Conservation (phyloP, 1,140 invertebrate species). For the Cydia amplana region DNA sequence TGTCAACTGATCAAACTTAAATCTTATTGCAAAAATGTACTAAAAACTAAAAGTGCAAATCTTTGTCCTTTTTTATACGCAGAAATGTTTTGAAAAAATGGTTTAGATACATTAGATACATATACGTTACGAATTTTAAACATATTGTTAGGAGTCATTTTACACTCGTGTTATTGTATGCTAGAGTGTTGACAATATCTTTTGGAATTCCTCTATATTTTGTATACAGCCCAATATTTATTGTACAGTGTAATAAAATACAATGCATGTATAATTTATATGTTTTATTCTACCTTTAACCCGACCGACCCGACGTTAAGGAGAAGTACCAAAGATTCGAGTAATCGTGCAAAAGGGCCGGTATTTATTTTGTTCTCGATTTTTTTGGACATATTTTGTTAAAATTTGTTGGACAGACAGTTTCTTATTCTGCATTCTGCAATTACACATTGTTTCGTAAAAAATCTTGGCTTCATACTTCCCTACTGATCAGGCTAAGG, state of each 20-base stretch:
- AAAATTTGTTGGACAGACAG: no score
- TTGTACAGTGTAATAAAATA: constrained; percentile 79
- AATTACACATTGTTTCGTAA: no score
- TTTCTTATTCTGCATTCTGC: no score
- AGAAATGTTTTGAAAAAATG: constrained; percentile 3
- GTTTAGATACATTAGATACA: constrained; percentile 42
- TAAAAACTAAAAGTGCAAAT: background rate
- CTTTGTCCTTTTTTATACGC: background rate
- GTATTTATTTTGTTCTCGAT: no score
- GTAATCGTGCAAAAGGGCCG: no score
- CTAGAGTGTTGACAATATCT: constrained; percentile 76
- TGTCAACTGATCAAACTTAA: no score
- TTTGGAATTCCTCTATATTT: constrained; percentile 77
- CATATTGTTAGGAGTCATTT: constrained; percentile 59
- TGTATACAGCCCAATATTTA: constrained; percentile 78
- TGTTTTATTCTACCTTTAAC: constrained; percentile 52
- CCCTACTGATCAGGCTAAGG: no score
- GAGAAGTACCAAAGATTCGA: no score
- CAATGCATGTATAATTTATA: constrained; percentile 66
- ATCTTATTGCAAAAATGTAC: no score
- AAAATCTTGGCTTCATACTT: no score
- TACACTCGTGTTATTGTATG: constrained; percentile 69
- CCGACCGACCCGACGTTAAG: no score
- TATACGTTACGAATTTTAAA: constrained; percentile 60
- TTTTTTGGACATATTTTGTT: no score